Base-by-base conservation (phyloP, 2,113 vertebrate genomes). In the Genyomyrus donnyi region DNA sequence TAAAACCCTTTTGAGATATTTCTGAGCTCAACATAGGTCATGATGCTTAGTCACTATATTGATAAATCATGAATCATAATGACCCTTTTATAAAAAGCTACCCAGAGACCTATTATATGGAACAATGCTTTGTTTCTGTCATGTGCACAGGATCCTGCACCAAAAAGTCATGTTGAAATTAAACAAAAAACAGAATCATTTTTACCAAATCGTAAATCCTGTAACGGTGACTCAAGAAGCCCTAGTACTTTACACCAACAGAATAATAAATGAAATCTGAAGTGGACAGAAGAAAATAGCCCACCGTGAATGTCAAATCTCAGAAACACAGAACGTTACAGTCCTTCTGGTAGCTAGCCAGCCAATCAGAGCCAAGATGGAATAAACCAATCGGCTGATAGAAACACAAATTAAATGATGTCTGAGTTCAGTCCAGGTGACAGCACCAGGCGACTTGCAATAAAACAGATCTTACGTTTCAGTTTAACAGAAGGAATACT, bases 311-410 rank as follows among this genome's bases (percentile, higher is more conserved):
- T 87, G 48, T 35, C 50, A 53, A 7, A 87, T 19, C 31, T 39
- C 49, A 87, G 49, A 31, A 88, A 88, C 58, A 42, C 74, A 48
- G 24, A 48, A 21, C 53, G 31, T 77, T 52, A 45, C 48, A 74
- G 9, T 87, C 62, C 31, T 19, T 45, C 89, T 49, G 85, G 84
- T 87, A 87, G 52, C 27, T 24, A 74, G 42, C 5, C 17, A 46
- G n/a, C 10, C 62, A 89, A 45, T 35, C 53, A 50, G 46, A 66
- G 13, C 56, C 24, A 85, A 42, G n/a, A 70, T 27, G 24, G 45
- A 90, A 86, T 53, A 83, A 50, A 83, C 48, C n/a, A 89, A 84
- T 89, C 27, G 19, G 39, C 35, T 53, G 48, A 89, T 52, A 84
- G 35, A 53, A 88, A 87, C 8, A 13, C 35, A 85, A 85, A 50